Conservation (phyloP, 1,140 invertebrate genomes). For the Meloidogyne exigua region DNA sequence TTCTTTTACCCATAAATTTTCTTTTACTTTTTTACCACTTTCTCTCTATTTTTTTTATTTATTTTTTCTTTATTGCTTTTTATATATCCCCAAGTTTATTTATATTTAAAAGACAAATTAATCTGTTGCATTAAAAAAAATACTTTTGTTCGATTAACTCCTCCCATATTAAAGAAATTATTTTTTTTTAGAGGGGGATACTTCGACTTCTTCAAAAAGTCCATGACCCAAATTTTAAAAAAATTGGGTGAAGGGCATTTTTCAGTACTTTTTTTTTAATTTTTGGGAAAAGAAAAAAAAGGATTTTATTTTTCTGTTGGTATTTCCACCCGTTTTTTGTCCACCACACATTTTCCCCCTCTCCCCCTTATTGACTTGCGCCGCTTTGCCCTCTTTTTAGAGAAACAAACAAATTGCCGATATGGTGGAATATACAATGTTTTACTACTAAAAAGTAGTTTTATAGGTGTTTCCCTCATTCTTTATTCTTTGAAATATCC, state of each 20-base stretch:
- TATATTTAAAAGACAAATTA: too few species aligned
- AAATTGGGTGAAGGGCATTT: constrained; percentile 4
- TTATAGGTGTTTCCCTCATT: constrained; percentile 1
- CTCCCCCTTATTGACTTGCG: neutral
- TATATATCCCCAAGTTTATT: neutral
- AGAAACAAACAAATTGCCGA: neutral
- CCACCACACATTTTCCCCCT: neutral
- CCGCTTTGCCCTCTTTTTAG: neutral
- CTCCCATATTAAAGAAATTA: neutral
- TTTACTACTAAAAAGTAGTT: too few species aligned
- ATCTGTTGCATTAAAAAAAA: neutral
- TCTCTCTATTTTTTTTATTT: constrained; percentile 3
- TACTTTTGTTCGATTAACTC: neutral
- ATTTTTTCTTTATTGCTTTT: neutral
- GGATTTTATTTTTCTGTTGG: neutral
- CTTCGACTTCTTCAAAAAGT: neutral
- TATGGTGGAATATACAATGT: neutral
- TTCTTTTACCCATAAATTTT: neutral
- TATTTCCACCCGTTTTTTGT: constrained; percentile 6
- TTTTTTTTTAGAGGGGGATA: neutral
- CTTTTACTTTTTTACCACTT: neutral
- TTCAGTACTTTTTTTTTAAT: neutral
- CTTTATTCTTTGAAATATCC: neutral
- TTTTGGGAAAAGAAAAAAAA: neutral
- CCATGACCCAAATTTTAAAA: constrained; percentile 2